Conservation (phyloP, 2,888 invertebrate genomes). For the Julus scandinavius region DNA sequence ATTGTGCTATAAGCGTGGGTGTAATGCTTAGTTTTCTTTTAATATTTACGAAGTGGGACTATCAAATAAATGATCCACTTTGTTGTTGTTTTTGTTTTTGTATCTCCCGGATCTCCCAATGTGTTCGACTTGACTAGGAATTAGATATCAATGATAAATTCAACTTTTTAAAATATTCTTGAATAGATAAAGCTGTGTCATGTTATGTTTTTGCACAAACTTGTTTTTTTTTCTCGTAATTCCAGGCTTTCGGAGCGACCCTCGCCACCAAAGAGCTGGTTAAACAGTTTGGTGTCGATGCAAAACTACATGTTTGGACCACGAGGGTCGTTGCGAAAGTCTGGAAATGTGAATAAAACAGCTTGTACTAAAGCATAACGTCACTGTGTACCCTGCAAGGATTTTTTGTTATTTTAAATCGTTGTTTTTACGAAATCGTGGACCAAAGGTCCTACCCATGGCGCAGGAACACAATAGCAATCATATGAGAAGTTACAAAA, state of each 20-base stretch:
- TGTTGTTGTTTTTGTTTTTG: background rate
- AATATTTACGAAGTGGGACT: background rate
- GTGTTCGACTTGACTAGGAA: background rate
- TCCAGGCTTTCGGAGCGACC: too few species aligned
- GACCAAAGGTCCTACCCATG: background rate
- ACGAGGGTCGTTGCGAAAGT: too few species aligned
- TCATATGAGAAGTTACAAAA: background rate
- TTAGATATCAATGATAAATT: conserved; percentile 17
- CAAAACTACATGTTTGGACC: too few species aligned
- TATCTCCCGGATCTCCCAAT: background rate
- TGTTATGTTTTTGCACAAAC: background rate
- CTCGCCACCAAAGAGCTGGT: too few species aligned
- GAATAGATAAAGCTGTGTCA: conserved; percentile 35
- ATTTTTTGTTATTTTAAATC: background rate
- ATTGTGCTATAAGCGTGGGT: background rate
- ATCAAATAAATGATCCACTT: conserved; percentile 24
- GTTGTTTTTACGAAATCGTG: conserved; percentile 3
- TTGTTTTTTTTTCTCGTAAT: too few species aligned
- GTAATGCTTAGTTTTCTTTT: background rate
- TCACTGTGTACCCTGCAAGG: background rate
- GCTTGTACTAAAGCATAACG: too few species aligned
- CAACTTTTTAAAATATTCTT: background rate
- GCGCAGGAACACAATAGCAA: background rate
- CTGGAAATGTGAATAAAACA: too few species aligned
- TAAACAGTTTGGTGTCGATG: too few species aligned